Conservation (phyloP, 2,797 vertebrate genomes). For the Neostethus bicornis region DNA sequence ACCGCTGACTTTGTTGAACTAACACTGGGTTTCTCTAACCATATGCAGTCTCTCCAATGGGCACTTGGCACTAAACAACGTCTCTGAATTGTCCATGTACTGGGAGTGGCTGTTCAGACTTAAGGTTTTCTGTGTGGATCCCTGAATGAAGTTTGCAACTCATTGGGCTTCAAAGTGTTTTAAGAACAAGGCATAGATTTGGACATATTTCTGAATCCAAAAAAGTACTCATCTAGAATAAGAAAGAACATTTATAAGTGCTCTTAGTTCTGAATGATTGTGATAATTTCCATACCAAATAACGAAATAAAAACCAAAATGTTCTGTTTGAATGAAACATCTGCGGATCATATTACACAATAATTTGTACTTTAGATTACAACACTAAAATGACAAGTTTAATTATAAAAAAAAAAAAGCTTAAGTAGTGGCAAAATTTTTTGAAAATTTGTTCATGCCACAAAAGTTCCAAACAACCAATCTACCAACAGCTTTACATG, state of each 20-base stretch:
- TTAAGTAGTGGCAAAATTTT: no score
- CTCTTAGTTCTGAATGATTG: no score
- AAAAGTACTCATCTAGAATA: not conserved
- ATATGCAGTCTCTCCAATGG: constrained; percentile 59
- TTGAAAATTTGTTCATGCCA: not conserved
- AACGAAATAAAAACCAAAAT: not conserved
- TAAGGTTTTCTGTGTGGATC: constrained; percentile 13
- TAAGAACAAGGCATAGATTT: not conserved
- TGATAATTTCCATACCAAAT: no score
- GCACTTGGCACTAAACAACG: constrained; percentile 46
- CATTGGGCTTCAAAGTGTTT: not conserved
- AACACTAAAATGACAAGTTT: not conserved
- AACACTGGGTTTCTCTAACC: constrained; percentile 56
- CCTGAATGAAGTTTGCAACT: not conserved
- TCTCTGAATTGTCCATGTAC: constrained; percentile 43
- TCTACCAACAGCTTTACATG: not conserved
- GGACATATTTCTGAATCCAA: not conserved
- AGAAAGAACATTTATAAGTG: not conserved
- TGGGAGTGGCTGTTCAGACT: constrained; percentile 26
- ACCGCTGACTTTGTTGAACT: constrained; percentile 66
- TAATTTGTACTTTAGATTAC: not conserved
- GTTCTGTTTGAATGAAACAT: not conserved
- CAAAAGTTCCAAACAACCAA: not conserved
- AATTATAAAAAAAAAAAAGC: no score
- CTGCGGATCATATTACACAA: not conserved